Conservation (phyloP, 1,140 invertebrate species). For the Whitmania pigra region DNA sequence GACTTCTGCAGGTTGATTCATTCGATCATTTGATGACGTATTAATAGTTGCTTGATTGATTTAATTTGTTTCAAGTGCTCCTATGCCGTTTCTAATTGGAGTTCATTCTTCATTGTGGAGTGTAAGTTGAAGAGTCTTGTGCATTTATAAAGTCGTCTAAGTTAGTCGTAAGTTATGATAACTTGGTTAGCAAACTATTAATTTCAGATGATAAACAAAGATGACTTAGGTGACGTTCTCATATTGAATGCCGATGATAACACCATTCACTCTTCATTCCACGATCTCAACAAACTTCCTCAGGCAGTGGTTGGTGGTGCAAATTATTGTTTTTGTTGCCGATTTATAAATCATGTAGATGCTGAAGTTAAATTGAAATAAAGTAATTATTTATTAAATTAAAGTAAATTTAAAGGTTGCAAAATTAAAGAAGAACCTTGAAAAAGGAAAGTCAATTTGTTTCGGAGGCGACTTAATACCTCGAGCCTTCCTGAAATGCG, state of each 20-base stretch:
- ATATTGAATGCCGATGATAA: conserved; percentile 79
- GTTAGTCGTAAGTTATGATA: too few relatives aligned
- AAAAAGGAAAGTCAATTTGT: background rate
- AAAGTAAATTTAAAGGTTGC: background rate
- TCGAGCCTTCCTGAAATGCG: background rate
- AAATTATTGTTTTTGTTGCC: background rate
- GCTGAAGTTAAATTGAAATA: conserved; percentile 10
- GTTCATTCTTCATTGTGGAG: conserved; percentile 68
- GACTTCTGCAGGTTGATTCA: conserved; percentile 58
- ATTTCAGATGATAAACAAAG: conserved; percentile 49
- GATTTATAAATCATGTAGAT: too few relatives aligned
- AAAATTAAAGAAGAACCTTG: conserved; percentile 10
- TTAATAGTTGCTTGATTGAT: background rate
- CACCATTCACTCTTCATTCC: conserved; percentile 66
- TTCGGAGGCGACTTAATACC: background rate
- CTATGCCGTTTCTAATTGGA: conserved; percentile 89
- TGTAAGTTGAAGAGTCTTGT: conserved; percentile 44
- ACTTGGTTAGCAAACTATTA: background rate
- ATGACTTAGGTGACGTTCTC: conserved; percentile 75
- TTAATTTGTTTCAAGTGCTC: conserved; percentile 48
- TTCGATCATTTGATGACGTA: background rate
- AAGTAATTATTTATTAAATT: background rate
- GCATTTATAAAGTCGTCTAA: background rate
- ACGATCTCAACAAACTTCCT: conserved; percentile 72
- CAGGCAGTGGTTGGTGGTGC: conserved; percentile 48